phyloP scores from a whole-genome alignment of 2,113 vertebrate species.

The Pterophyllum scalare region DNA sequence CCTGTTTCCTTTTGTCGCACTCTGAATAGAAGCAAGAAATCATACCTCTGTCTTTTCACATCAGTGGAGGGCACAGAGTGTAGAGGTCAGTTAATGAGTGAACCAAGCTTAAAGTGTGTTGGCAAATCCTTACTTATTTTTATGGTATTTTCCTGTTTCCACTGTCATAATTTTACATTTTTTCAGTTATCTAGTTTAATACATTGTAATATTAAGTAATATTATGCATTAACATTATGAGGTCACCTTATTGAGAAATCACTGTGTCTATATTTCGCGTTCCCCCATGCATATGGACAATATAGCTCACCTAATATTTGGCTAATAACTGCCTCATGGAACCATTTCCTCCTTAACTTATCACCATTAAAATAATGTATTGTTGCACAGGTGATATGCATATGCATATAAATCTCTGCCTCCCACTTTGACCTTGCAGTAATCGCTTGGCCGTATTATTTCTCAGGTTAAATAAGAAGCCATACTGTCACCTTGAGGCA shows the following conservation, averaged over 20 bases:
- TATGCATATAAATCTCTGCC: not conserved
- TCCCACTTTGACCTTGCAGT: conserved; percentile 24
- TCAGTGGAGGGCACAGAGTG: not conserved
- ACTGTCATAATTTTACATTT: not conserved
- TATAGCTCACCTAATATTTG: not conserved
- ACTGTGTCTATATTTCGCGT: not conserved
- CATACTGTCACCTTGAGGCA: conserved; percentile 29
- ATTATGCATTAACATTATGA: not conserved
- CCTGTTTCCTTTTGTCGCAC: conserved; percentile 17
- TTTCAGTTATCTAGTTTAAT: not conserved
- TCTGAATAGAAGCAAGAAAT: conserved; percentile 13
- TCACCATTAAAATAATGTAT: conserved; percentile 18
- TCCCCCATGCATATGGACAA: not conserved
- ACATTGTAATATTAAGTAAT: not conserved
- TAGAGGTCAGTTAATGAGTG: not conserved
- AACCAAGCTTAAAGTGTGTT: not conserved
- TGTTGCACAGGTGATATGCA: conserved; percentile 3
- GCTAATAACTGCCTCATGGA: conserved; percentile 8
- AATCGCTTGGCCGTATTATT: conserved; percentile 34
- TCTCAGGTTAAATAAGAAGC: conserved; percentile 24
- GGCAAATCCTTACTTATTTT: not conserved
- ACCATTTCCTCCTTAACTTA: conserved; percentile 9
- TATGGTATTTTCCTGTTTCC: not conserved
- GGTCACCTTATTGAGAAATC: not conserved
- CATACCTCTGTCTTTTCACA: conserved; percentile 16